These are phyloP conservation scores for Buathra laborator DNA, from an alignment of 2,888 invertebrate genomes.

Conservation along the genomic window DNA sequence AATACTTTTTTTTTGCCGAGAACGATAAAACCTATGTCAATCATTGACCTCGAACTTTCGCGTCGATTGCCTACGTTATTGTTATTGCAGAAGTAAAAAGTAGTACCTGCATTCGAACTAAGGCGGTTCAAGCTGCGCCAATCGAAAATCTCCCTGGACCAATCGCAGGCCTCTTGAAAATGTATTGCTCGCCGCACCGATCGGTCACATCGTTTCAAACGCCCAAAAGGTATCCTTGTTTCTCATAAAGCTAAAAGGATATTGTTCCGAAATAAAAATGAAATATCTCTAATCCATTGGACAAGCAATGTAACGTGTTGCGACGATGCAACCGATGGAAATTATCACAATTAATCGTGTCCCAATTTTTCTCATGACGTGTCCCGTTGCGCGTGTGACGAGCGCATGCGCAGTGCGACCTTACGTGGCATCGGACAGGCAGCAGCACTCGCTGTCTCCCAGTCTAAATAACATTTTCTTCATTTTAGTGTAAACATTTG, in stretches of 20 bases:
- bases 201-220: constrained; percentile 34
- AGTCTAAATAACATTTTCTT: constrained; percentile 75
- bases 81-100: no score
- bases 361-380: constrained; percentile 77
- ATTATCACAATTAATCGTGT: constrained; percentile 13
- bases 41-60: no score
- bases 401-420: constrained; percentile 87
- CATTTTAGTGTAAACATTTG: constrained; percentile 80
- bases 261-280: not conserved
- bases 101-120: not conserved
- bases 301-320: not conserved
- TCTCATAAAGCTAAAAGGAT: not conserved
- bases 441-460: constrained; percentile 79
- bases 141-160: not conserved
- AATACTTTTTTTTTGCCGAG: no score
- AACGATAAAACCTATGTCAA: no score
- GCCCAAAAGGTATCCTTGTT: not conserved
- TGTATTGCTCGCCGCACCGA: not conserved
- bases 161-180: not conserved
- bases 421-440: constrained; percentile 87
- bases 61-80: no score
- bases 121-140: not conserved
- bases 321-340: not conserved
- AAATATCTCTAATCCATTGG: not conserved
- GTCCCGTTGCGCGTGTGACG: constrained; percentile 77